Evolutionary conservation across 2,797 vertebrate species (phyloP).

Genomic region (Lophius americanus): DNA sequence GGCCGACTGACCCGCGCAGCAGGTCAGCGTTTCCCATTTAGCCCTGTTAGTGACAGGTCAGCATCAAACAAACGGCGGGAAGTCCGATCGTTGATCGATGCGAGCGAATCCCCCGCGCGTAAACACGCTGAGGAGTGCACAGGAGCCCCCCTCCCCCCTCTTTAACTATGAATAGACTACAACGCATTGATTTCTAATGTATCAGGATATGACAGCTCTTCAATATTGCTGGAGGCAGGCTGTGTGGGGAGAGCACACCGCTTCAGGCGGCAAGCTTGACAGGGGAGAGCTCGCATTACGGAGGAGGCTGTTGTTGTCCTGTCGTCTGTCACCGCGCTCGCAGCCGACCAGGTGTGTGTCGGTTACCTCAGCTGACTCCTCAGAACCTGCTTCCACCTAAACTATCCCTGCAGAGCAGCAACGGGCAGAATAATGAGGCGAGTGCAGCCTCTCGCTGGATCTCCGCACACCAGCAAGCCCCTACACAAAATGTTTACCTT

Average conservation of each 20-base stretch:
- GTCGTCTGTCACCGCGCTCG: slow-evolving; percentile 68
- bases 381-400: slow-evolving; percentile 49
- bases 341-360: slow-evolving; percentile 48
- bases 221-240: slow-evolving; percentile 67
- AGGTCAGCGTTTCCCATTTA: slow-evolving; percentile 48
- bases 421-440: slow-evolving; percentile 66
- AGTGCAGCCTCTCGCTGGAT: slow-evolving; percentile 38
- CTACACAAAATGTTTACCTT: slow-evolving; percentile 49
- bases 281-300: slow-evolving; percentile 60
- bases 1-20: slow-evolving; percentile 13
- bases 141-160: slow-evolving; percentile 55
- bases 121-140: not conserved
- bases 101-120: slow-evolving; percentile 15
- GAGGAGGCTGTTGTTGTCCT: slow-evolving; percentile 73
- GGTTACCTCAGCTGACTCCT: slow-evolving; percentile 64
- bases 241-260: slow-evolving; percentile 40
- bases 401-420: slow-evolving; percentile 60
- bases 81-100: slow-evolving; percentile 56
- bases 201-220: slow-evolving; percentile 77
- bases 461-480: slow-evolving; percentile 29
- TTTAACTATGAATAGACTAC: slow-evolving; percentile 69
- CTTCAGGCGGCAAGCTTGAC: slow-evolving; percentile 60
- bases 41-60: slow-evolving; percentile 36
- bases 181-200: slow-evolving; percentile 75
- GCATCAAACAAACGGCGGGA: slow-evolving; percentile 46